Evolutionary conservation across 2,888 invertebrate species (phyloP).

Genomic region (Rotaria sp.): DNA sequence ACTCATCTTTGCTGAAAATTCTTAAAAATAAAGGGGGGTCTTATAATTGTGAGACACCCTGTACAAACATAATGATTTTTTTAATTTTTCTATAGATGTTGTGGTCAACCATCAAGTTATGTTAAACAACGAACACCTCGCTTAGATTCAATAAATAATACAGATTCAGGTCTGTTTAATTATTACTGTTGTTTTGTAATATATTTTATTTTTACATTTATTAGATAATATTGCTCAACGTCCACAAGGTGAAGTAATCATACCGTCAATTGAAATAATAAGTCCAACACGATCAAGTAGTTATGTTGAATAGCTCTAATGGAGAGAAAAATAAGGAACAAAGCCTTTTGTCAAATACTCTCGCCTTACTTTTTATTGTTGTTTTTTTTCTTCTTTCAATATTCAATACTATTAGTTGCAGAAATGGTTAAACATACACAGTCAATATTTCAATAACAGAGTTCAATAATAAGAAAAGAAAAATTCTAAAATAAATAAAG

Average conservation of each 20-base stretch:
- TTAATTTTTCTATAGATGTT: background rate
- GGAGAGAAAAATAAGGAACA: background rate
- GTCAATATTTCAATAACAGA: background rate
- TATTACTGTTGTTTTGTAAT: background rate
- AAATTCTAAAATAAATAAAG: background rate
- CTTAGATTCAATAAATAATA: background rate
- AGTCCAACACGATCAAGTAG: constrained; percentile 2
- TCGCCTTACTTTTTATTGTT: background rate
- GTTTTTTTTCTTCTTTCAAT: background rate
- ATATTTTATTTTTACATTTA: background rate
- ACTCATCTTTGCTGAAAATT: too few species aligned
- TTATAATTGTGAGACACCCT: too few species aligned
- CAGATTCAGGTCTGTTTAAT: background rate
- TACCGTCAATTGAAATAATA: background rate
- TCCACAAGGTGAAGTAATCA: background rate
- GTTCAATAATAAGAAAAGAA: background rate
- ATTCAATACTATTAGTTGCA: background rate
- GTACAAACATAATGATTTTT: too few species aligned
- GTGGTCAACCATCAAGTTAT: constrained; percentile 12
- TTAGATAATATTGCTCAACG: background rate
- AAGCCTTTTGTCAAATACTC: background rate
- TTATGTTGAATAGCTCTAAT: background rate
- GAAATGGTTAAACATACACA: background rate
- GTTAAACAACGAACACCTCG: background rate
- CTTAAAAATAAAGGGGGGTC: too few species aligned